Base-by-base conservation (phyloP, 2,888 invertebrate species). In the Steinernema scapterisci region DNA sequence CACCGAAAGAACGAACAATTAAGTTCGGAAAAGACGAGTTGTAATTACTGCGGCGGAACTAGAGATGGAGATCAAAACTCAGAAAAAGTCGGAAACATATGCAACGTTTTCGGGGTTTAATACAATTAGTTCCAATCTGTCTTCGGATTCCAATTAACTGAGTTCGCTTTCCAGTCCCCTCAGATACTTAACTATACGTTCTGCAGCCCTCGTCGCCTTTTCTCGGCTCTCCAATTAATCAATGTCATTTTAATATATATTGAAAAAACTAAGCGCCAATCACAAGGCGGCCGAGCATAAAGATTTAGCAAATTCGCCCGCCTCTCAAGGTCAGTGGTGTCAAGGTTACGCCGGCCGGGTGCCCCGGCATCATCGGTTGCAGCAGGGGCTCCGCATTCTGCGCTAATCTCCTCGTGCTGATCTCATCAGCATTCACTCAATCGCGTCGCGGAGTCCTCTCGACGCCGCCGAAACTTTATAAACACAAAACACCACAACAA, bases 241-340 rank as follows among this genome's bases (percentile, higher is more conserved):
- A 48, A 16, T 19, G 38, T 38, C 38, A 38, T 38, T 38, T 38
- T 38, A 38, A 38, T 38, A 21, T 21, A 52, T n/a, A n/a, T n/a
- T n/a, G n/a, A n/a, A n/a, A n/a, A n/a, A n/a, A n/a, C n/a, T n/a
- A n/a, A 5, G 21, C 54, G 23, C 25, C 21, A 54, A 54, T 54
- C 54, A 21, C 23, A 54, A 25, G 23, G 54, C 54, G 54, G 54
- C 54, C 54, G 21, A 21, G 63, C 63, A 63, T 63, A 31, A 63
- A 63, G 63, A 63, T 63, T 63, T 63, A 63, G 63, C 63, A 63
- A 63, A 63, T 63, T 63, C 38, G 38, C 16, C 38, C 48, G 48
- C 19, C 25, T 31, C 16, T 27, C 63, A 63, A 63, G 63, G 63
- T 63, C 63, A 63, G 63, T 63, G 63, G 19, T 63, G 63, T 63